Evolutionary conservation across 2,113 vertebrate species (phyloP), one percentile per base, ranked within the genome.

Genomic region (Neopipo cinnamomea): DNA sequence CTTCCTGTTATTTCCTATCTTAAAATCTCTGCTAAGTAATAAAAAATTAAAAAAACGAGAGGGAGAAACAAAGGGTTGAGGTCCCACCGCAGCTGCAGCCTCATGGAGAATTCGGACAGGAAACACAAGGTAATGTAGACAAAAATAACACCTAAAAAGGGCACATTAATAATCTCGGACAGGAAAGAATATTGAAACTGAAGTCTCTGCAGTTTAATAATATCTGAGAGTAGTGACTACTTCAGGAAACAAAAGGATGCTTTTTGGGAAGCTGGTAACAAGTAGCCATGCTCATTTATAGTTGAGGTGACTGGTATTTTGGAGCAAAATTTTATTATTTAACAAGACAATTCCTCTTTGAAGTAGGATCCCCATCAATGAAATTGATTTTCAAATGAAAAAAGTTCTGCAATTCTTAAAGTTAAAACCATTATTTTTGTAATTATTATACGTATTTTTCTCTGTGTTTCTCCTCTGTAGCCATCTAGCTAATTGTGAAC

Each of bases 1-100:
- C 39, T 92, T 91, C 33, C 70, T 85, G 1, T 94, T 97, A 75
- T 87, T 96, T 95, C 91, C 77, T 93, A 75, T 56, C 39, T 73
- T 52, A 67, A 44, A 77, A 65, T 56, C 73, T 93, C 44, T 83
- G 74, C 81, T 91, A 92, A 65, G 66, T 89, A 94, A 89, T 93
- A 91, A 80, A 93, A 89, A 27, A 25, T 23, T 19, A 4, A 4
- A 44, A 4, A 73, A 88, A 88, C 74, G 33, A 4, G 25, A 35
- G 52, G 2, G 65, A 88, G 87, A 91, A 4, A 73, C 85, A 85
- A 91, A 58, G 78, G 66, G 27, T 41, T 78, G 67, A 89, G 41
- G 33, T 95, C 58, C 89, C 41, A 27, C 35, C 76, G 28, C 55
- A 93, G 39, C 79, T 81, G 81, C 61, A 58, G 76, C 87, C 65